A percentile compares a stretch with the other conserved stretches of the same genome.
Evolutionary conservation across 2,797 vertebrate genomes (phyloP).

Genomic region (Molossus molossus): DNA sequence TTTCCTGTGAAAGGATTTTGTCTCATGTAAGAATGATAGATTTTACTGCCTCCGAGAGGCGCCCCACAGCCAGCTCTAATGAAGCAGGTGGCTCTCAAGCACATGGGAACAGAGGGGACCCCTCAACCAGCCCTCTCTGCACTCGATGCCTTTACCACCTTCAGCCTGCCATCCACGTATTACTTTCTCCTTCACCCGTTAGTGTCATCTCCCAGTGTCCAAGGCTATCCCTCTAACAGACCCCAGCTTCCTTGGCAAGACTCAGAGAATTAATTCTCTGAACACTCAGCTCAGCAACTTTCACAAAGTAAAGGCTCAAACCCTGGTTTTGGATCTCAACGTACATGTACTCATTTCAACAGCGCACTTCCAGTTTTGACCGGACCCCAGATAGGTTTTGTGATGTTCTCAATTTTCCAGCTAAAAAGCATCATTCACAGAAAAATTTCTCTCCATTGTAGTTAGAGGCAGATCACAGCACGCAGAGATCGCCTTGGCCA

Average conservation of each 20-base stretch:
- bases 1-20: conserved; percentile 9
- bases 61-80: not conserved
- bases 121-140: not conserved
- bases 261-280: not conserved
- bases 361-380: not conserved
- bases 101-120: not conserved
- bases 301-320: not conserved
- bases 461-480: not conserved
- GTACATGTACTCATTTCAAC: not conserved
- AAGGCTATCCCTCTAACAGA: not conserved
- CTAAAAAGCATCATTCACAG: not conserved
- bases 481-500: not conserved
- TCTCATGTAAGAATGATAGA: not conserved
- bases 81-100: too few relatives aligned
- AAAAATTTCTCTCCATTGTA: not conserved
- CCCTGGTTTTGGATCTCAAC: not conserved
- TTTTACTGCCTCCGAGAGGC: not conserved
- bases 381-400: not conserved
- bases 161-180: fast-evolving
- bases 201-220: not conserved
- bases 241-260: not conserved
- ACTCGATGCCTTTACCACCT: not conserved
- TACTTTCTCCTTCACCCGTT: not conserved
- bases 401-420: not conserved
- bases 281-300: not conserved